Conservation (phyloP, 1,140 invertebrate species). For the Oreohelix idahoensis region DNA sequence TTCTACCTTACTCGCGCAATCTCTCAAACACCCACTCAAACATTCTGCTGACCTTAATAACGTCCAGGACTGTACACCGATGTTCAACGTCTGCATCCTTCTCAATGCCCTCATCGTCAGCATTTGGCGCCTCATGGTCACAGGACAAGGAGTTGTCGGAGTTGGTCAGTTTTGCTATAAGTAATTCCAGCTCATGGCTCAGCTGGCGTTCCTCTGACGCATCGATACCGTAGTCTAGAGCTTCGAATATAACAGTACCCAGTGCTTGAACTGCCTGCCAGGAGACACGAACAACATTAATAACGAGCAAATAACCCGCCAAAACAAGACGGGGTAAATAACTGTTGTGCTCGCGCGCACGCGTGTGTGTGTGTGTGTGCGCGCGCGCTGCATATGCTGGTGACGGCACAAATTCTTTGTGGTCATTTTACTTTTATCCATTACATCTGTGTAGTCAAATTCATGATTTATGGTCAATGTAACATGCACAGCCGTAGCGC, state of each 20-base stretch:
- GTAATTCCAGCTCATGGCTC: constrained; percentile 85
- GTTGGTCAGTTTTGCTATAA: constrained; percentile 86
- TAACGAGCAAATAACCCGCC: no score
- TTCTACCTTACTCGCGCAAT: no score
- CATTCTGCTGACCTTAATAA: constrained; percentile 62
- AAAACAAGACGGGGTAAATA: no score
- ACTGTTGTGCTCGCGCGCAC: no score
- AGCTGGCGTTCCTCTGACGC: constrained; percentile 88
- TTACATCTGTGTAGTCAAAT: no score
- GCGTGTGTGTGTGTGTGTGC: no score
- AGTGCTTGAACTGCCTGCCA: constrained; percentile 84
- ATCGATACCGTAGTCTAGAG: constrained; percentile 88
- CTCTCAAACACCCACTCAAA: background rate
- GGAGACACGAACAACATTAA: background rate
- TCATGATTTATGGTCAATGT: no score
- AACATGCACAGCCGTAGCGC: no score
- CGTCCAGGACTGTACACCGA: constrained; percentile 64
- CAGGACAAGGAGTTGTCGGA: constrained; percentile 45
- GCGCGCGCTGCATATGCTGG: no score
- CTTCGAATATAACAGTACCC: constrained; percentile 86
- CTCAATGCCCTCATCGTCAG: constrained; percentile 68
- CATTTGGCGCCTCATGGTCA: constrained; percentile 42
- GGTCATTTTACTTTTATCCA: no score
- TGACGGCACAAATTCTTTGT: no score
- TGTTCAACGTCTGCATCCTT: constrained; percentile 53